Evolutionary conservation across 2,888 invertebrate genomes (phyloP), one percentile per base, ranked within the genome.

Genomic region (Anthoptus insignis): DNA sequence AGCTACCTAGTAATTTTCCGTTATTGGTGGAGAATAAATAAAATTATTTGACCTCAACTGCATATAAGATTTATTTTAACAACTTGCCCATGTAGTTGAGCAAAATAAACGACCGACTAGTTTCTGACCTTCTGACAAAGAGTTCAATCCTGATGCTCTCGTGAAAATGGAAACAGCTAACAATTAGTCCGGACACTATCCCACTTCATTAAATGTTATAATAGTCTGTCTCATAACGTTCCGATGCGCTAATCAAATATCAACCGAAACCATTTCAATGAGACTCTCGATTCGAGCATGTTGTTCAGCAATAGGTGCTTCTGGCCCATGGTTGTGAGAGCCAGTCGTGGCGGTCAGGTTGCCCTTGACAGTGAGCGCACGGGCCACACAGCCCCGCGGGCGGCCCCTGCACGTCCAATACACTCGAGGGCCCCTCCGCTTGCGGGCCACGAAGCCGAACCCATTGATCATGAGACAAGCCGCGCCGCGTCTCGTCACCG

Each of bases 331-430:
- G 69, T 83, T 83, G 79, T 92, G 91, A 3, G 57, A 61, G 21
- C 75, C 75, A 22, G 77, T 66, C 69, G 81, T 80, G 59, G 81
- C 78, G 11, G 82, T 70, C 29, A 93, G 82, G 11, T 79, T 78
- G n/a, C 91, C 91, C 72, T 81, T 80, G 27, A 76, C 68, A 47
- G 93, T 93, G 72, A 89, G 82, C 4, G 91, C 93, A 57, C 87
- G 83, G 16, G 92, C 92, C 8, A 70, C 69, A 72, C 93, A 93
- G 34, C 87, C 68, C 34, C 63, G 84, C 37, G 78, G 78, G 53
- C 91, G 88, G 50, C 80, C 78, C 29, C 89, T 82, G 72, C 93
- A 93, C 65, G 87, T 81, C 93, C 93, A 93, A 77, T 93, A 93
- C 3, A 92, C 90, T 60, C 90, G 84, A 14, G 81, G 67, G 49